phyloP scores from a whole-genome alignment of 2,797 vertebrate species.

The Pagetopsis macropterus region DNA sequence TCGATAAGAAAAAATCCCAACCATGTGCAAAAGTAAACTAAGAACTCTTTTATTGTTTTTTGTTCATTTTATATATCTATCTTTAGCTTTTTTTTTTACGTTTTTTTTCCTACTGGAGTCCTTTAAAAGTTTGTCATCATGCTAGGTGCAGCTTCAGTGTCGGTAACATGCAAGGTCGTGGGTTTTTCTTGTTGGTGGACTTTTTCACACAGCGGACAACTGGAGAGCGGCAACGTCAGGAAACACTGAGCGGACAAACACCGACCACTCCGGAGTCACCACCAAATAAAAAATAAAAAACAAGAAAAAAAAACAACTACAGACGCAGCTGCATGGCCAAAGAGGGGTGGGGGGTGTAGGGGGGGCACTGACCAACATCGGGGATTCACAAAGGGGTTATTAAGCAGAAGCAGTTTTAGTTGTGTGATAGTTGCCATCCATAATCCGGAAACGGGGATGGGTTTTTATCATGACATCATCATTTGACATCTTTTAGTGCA shows the following conservation, averaged over 20 bases:
- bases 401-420: slow-evolving; percentile 72
- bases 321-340: slow-evolving; percentile 47
- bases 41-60: slow-evolving; percentile 86
- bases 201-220: slow-evolving; percentile 75
- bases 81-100: slow-evolving; percentile 54
- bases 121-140: slow-evolving; percentile 86
- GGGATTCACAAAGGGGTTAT: slow-evolving; percentile 60
- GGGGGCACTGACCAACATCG: slow-evolving; percentile 56
- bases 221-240: slow-evolving; percentile 43
- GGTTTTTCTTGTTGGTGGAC: slow-evolving; percentile 56
- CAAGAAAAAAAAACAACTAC: slow-evolving; percentile 43
- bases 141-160: slow-evolving; percentile 88
- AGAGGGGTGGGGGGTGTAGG: neutral
- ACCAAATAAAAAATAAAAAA: slow-evolving; percentile 4
- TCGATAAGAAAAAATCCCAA: slow-evolving; percentile 63
- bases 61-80: slow-evolving; percentile 78
- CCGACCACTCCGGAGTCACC: slow-evolving; percentile 61
- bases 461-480: slow-evolving; percentile 82
- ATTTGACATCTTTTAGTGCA: slow-evolving; percentile 84
- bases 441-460: slow-evolving; percentile 61
- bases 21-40: slow-evolving; percentile 85
- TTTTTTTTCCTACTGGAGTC: slow-evolving; percentile 83
- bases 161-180: slow-evolving; percentile 85
- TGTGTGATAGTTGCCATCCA: slow-evolving; percentile 65
- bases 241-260: slow-evolving; percentile 33